phyloP scores from a whole-genome alignment of 2,797 vertebrate species.

The Smutsia gigantea region DNA sequence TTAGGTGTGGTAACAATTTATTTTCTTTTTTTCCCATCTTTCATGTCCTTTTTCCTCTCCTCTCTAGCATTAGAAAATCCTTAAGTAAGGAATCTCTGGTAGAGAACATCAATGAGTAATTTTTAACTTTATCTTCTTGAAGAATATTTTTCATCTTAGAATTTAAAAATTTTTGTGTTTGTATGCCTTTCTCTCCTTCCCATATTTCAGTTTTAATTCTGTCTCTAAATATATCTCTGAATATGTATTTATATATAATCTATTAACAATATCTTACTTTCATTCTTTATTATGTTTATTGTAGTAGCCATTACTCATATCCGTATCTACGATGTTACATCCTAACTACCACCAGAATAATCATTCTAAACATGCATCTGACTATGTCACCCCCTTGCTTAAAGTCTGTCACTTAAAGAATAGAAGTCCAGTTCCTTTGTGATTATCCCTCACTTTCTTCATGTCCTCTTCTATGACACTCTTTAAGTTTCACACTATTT shows the following conservation, averaged over 20 bases:
- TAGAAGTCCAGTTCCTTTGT: neutral
- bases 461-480: neutral
- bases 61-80: neutral
- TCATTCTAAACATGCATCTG: neutral
- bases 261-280: neutral
- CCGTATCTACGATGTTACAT: neutral
- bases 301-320: neutral
- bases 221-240: too few relatives aligned
- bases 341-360: neutral
- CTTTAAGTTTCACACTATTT: neutral
- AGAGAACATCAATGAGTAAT: neutral
- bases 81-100: neutral
- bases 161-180: neutral
- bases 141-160: conserved; percentile 24
- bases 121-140: conserved; percentile 34
- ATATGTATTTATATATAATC: too few relatives aligned
- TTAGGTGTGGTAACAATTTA: neutral
- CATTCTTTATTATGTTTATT: neutral
- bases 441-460: neutral
- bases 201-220: neutral
- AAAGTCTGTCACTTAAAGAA: neutral
- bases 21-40: neutral
- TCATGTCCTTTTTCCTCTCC: neutral
- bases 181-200: neutral
- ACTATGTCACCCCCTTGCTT: neutral